A percentile compares a stretch with the other conserved stretches of the same genome.
Evolutionary conservation across 2,797 vertebrate species (phyloP).

Genomic region (Orientallactaga sibirica): DNA sequence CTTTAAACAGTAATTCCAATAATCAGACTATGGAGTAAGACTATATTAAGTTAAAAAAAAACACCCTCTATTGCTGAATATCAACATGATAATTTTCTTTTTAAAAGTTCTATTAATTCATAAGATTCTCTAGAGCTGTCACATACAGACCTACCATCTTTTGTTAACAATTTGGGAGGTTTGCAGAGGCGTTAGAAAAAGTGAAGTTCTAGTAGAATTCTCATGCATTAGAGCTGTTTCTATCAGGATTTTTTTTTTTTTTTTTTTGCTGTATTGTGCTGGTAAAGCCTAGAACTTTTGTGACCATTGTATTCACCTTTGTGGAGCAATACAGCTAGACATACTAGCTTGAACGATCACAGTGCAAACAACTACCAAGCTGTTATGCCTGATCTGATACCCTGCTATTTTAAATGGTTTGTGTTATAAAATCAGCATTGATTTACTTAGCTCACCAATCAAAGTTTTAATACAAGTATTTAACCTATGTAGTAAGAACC

Average conservation of each 20-base stretch:
- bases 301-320: background rate
- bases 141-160: background rate
- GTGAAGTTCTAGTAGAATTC: constrained; percentile 20
- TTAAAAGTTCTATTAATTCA: background rate
- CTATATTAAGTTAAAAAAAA: background rate
- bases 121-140: background rate
- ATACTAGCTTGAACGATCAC: background rate
- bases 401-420: background rate
- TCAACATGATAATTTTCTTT: background rate
- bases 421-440: no score
- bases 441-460: no score
- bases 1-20: background rate
- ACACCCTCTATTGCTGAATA: background rate
- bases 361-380: background rate
- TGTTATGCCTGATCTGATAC: background rate
- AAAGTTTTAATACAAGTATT: no score
- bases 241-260: background rate
- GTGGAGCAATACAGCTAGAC: background rate
- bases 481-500: no score
- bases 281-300: background rate
- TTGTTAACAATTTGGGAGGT: background rate
- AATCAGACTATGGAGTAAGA: background rate
- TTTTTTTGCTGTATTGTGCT: background rate
- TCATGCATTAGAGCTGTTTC: background rate
- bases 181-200: background rate